Percentiles rank a stretch among this genome's conserved stretches.
phyloP scores from a whole-genome alignment of 2,888 invertebrate genomes.

The Myopa testacea region DNA sequence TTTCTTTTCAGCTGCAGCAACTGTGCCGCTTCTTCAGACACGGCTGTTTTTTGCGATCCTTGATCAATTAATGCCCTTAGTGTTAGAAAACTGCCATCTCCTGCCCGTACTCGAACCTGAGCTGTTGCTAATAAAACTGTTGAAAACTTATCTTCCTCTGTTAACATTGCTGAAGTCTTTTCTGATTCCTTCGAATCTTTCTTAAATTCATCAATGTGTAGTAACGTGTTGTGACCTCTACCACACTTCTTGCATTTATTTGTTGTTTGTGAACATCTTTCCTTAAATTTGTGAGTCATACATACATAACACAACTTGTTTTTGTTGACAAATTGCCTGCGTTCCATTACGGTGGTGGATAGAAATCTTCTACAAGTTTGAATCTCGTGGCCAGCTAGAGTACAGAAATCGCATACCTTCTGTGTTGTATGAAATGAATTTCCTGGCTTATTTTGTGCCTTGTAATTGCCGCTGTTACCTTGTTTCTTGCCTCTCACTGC shows the following conservation, averaged over 20 bases:
- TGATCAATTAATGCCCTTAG: conserved; percentile 20
- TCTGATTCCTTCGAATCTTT: background rate
- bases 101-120: background rate
- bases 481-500: too few species aligned
- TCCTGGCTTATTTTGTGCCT: background rate
- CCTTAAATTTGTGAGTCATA: background rate
- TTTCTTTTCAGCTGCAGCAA: background rate
- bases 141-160: background rate
- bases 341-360: background rate
- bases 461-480: too few species aligned
- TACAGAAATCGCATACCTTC: background rate
- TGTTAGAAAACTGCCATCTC: background rate
- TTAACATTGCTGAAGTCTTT: background rate
- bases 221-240: too few species aligned
- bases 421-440: background rate
- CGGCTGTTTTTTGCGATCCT: background rate
- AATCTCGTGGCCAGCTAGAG: background rate
- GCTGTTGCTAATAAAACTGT: background rate
- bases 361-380: background rate
- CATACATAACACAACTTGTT: background rate
- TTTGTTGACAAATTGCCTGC: background rate
- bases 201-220: background rate
- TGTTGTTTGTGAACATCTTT: background rate
- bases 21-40: background rate
- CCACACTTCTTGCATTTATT: too few species aligned